Evolutionary conservation across 1,140 invertebrate species (phyloP).

Genomic region (Lepeophtheirus salmonis): DNA sequence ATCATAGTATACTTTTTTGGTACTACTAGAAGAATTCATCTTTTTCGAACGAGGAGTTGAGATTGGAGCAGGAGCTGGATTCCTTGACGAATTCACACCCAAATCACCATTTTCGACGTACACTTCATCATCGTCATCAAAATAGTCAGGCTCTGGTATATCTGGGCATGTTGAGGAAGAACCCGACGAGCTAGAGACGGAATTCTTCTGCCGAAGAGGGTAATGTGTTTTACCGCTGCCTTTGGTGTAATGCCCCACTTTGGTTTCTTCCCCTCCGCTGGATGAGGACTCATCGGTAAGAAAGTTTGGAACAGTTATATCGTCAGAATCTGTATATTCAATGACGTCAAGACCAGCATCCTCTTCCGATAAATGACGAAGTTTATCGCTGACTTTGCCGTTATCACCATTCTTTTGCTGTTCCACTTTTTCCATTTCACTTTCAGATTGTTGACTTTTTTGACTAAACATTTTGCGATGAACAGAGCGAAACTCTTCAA

Average conservation of each 20-base stretch:
- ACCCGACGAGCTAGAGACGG: background rate
- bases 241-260: background rate
- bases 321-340: background rate
- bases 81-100: too few relatives aligned
- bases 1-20: background rate
- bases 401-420: too few relatives aligned
- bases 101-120: too few relatives aligned
- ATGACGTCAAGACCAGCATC: background rate
- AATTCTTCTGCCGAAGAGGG: background rate
- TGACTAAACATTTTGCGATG: conserved; percentile 59
- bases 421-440: too few relatives aligned
- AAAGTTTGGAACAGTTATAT: background rate
- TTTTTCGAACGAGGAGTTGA: too few relatives aligned
- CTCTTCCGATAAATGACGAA: background rate
- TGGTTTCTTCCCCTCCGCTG: background rate
- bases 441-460: background rate
- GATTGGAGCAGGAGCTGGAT: too few relatives aligned
- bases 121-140: background rate
- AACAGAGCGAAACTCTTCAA: conserved; percentile 66
- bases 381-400: too few relatives aligned
- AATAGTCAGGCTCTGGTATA: background rate
- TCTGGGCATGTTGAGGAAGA: background rate
- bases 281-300: background rate
- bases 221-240: too few relatives aligned
- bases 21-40: too few relatives aligned